Base-by-base conservation (phyloP, 1,140 invertebrate genomes). In the Drosophila fuyamai region DNA sequence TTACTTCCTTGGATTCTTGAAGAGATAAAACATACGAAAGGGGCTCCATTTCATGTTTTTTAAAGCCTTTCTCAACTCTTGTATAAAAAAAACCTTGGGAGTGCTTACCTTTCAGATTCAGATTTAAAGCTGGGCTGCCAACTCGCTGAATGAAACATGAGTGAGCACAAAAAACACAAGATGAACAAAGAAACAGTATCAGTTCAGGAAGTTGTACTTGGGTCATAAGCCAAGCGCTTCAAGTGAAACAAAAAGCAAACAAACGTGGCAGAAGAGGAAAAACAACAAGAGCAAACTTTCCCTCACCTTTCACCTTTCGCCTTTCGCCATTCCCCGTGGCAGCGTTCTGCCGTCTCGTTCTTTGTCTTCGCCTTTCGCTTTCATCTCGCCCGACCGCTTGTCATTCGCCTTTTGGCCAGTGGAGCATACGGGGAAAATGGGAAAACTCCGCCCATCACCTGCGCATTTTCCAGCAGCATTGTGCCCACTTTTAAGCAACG, bases 151-250 rank as follows among this genome's bases (percentile, higher is more conserved):
- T 63, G 63, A 66, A 66, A 48, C 35, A 32, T 62, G 44, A 62
- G 62, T n/a, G 23, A 14, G 23, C 36, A 50, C 44, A 50, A 35
- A 41, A 63, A 35, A 51, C 9, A 13, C 5, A 40, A 61, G 12
- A 23, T 1, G 13, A 23, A 46, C 27, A 27, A 61, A 60, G 43
- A 63, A 67, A 50, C 63, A 55, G 47, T 73, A 60, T 73, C 67
- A 73, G 35, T 72, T 40, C 27, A 23, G 36, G 16, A 35, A 46
- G 48, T 47, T 56, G 9, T 14, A 32, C 62, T 70, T 18, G 65
- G 66, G 38, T 73, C 67, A 73, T 46, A 73, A 73, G 70, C 47
- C 67, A 73, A 73, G 12, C 27, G 46, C 70, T 53, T 58, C 67
- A 53, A 53, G 14, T 60, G 47, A 40, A 73, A 73, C 55, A 46